Percentiles rank a stretch among this genome's conserved stretches.
Conservation (phyloP, 1,140 invertebrate species). For the Drosophila sucinea region DNA sequence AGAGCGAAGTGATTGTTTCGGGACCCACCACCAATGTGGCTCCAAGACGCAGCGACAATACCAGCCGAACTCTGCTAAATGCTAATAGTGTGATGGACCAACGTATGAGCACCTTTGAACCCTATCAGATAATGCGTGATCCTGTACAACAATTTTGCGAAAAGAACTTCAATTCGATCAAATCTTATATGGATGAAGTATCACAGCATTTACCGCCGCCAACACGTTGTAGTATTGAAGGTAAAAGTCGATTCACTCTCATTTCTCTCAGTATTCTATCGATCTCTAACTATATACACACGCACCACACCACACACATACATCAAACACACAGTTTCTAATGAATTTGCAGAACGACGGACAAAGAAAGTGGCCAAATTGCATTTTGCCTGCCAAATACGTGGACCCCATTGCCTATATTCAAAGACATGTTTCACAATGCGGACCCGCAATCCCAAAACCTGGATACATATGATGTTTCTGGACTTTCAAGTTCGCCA, state of each 20-base stretch:
- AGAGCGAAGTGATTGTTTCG: slow-evolving; percentile 83
- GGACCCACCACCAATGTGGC: slow-evolving; percentile 86
- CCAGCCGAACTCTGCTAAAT: slow-evolving; percentile 88
- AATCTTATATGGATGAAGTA: slow-evolving; percentile 94
- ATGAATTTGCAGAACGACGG: slow-evolving; percentile 88
- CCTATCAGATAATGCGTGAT: slow-evolving; percentile 92
- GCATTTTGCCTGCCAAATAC: slow-evolving; percentile 94
- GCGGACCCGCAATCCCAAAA: slow-evolving; percentile 92
- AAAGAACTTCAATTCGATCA: slow-evolving; percentile 96
- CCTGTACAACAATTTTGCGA: slow-evolving; percentile 97
- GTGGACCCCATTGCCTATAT: slow-evolving; percentile 95
- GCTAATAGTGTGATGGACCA: slow-evolving; percentile 86
- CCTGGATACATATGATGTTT: slow-evolving; percentile 98
- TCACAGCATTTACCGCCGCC: slow-evolving; percentile 93
- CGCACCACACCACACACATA: slow-evolving; percentile 8
- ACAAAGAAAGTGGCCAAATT: slow-evolving; percentile 93
- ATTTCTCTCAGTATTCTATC: slow-evolving; percentile 1
- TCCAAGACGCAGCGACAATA: slow-evolving; percentile 87
- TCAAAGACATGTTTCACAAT: slow-evolving; percentile 92
- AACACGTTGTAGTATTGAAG: slow-evolving; percentile 95
- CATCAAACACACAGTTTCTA: slow-evolving; percentile 70
- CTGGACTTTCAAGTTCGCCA: slow-evolving; percentile 90
- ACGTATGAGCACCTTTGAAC: slow-evolving; percentile 93
- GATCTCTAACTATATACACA: slow-evolving; percentile 24
- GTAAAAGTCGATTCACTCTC: slow-evolving; percentile 83